Evolutionary conservation across 2,888 invertebrate genomes (phyloP).

Genomic region (Phasia obesa): DNA sequence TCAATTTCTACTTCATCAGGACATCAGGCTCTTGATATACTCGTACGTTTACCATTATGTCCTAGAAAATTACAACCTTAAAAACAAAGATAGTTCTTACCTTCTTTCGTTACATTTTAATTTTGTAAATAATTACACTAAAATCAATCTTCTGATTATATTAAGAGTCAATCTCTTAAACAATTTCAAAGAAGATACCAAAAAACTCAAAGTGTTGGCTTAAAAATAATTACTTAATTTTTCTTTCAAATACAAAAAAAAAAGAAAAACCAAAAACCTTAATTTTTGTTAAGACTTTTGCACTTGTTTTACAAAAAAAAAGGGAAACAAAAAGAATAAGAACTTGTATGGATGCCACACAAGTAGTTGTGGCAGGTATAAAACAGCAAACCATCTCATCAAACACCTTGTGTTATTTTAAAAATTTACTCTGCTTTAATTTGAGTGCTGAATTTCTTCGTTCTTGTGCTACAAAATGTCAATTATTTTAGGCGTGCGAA

Average conservation of each 20-base stretch:
- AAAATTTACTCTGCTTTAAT: conserved; percentile 27
- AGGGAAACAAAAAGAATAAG: not conserved
- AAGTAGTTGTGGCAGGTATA: conserved; percentile 55
- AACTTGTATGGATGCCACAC: conserved; percentile 40
- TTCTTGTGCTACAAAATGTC: conserved; percentile 54
- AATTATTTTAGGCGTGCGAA: conserved; percentile 70
- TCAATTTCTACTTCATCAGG: too few relatives aligned
- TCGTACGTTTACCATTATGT: too few relatives aligned
- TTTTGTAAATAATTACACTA: conserved; percentile 57
- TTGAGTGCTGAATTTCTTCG: conserved; percentile 7
- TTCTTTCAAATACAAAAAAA: not conserved
- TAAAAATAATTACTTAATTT: conserved; percentile 62
- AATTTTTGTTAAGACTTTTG: conserved; percentile 26
- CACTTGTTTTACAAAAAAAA: conserved; percentile 49
- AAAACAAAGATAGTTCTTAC: too few relatives aligned
- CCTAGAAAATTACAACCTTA: too few relatives aligned
- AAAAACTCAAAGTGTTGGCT: conserved; percentile 46
- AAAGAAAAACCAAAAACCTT: conserved; percentile 15
- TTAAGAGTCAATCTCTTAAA: conserved; percentile 44
- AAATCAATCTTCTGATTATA: conserved; percentile 66
- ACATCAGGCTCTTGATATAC: too few relatives aligned
- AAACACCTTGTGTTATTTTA: conserved; percentile 62
- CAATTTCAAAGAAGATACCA: not conserved
- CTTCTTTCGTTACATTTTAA: conserved; percentile 10
- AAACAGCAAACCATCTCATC: conserved; percentile 13